These are phyloP conservation scores for Oscheius onirici DNA, from an alignment of 2,888 invertebrate species.

Conservation along the genomic window DNA sequence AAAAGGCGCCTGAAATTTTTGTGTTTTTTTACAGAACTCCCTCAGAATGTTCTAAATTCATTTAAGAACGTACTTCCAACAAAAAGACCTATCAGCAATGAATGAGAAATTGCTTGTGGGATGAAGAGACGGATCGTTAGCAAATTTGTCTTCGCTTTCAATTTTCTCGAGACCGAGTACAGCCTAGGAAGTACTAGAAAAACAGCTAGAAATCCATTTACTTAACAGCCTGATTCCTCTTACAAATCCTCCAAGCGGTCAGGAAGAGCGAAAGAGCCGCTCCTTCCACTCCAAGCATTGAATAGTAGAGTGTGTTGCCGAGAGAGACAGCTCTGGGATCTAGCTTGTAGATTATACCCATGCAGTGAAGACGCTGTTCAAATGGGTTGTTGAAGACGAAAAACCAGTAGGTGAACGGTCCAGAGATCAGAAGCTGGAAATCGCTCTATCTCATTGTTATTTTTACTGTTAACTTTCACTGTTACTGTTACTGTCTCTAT, in stretches of 20 bases:
- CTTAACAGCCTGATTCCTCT: not conserved
- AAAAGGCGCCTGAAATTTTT: not conserved
- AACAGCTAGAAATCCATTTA: not conserved
- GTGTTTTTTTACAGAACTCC: not conserved
- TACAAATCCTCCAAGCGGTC: not conserved
- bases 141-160: not conserved
- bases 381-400: not conserved
- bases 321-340: not conserved
- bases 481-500: not conserved
- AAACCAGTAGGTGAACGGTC: not conserved
- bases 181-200: not conserved
- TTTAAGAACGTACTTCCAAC: not conserved
- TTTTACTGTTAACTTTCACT: no score
- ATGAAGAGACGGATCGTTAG: not conserved
- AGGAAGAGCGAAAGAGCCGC: not conserved
- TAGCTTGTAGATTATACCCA: constrained; percentile 4
- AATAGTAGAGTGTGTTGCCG: constrained; percentile 1
- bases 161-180: not conserved
- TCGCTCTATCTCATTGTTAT: no score
- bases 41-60: no score
- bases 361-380: constrained; percentile 7
- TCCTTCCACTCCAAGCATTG: not conserved
- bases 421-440: not conserved
- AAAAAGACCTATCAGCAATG: not conserved
- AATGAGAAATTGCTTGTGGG: not conserved